phyloP scores from a whole-genome alignment of 2,888 invertebrate genomes.

The Tigriopus californicus region DNA sequence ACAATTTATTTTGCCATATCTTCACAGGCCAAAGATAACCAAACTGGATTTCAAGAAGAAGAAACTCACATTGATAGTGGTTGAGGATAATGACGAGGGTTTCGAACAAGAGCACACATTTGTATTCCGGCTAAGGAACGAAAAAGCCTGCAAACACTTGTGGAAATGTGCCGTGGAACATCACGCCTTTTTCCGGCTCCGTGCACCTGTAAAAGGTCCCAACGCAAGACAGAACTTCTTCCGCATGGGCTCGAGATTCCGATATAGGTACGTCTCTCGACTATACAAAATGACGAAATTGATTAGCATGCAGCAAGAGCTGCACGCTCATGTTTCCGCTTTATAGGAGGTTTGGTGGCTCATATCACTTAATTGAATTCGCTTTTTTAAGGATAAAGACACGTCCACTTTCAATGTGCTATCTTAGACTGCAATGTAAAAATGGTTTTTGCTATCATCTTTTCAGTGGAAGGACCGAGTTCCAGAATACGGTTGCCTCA shows the following conservation, averaged over 20 bases:
- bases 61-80: constrained; percentile 85
- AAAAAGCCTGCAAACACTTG: constrained; percentile 95
- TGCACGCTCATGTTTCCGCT: no score
- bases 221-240: constrained; percentile 87
- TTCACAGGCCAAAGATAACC: constrained; percentile 62
- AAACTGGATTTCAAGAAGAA: constrained; percentile 95
- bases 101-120: constrained; percentile 96
- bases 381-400: neutral
- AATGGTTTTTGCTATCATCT: constrained; percentile 2
- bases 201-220: constrained; percentile 69
- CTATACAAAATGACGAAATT: no score
- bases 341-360: no score
- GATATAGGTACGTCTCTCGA: constrained; percentile 50
- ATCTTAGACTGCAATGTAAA: constrained; percentile 9
- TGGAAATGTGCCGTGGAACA: constrained; percentile 99
- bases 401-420: no score
- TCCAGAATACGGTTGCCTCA: constrained; percentile 81
- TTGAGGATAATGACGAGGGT: constrained; percentile 95
- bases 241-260: constrained; percentile 92
- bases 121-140: constrained; percentile 64
- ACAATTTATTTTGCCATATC: neutral
- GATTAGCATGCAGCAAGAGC: no score
- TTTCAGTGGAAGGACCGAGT: constrained; percentile 81
- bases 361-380: no score
- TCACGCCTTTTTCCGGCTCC: constrained; percentile 92